Evolutionary conservation across 2,113 vertebrate genomes (phyloP).

Genomic region (Platichthys stellatus): DNA sequence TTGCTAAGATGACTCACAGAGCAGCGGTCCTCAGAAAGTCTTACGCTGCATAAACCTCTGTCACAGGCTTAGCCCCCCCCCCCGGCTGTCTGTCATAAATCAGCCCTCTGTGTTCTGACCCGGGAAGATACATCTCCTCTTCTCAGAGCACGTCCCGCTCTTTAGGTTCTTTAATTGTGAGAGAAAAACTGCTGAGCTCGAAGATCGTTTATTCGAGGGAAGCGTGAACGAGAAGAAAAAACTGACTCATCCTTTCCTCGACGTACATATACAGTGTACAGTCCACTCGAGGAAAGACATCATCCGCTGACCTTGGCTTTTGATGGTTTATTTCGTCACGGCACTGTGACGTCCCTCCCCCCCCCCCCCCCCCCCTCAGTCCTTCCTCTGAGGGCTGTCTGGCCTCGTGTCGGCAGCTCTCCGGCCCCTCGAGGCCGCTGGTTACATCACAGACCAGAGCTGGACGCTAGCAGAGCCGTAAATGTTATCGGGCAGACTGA

Average conservation of each 20-base stretch:
- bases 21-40: conserved; percentile 58
- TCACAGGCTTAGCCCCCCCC: conserved; percentile 39
- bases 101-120: conserved; percentile 11
- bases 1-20: conserved; percentile 59
- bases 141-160: neutral
- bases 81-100: conserved; percentile 39
- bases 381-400: conserved; percentile 50
- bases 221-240: neutral
- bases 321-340: conserved; percentile 27
- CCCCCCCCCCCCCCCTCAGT: conserved; percentile 16
- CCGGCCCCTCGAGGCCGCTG: conserved; percentile 45
- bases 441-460: conserved; percentile 43
- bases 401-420: conserved; percentile 60
- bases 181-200: neutral
- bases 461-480: neutral
- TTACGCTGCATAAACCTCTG: conserved; percentile 54
- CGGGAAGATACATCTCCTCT: neutral
- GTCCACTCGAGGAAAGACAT: conserved; percentile 30
- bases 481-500: conserved; percentile 21
- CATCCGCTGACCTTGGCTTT: conserved; percentile 32
- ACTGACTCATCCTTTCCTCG: neutral
- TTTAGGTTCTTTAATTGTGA: neutral
- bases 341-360: conserved; percentile 11
- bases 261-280: neutral
- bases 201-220: neutral